Evolutionary conservation across 2,888 invertebrate species (phyloP), one percentile per base, ranked within the genome.

Genomic region (Quadroppia sp.): DNA sequence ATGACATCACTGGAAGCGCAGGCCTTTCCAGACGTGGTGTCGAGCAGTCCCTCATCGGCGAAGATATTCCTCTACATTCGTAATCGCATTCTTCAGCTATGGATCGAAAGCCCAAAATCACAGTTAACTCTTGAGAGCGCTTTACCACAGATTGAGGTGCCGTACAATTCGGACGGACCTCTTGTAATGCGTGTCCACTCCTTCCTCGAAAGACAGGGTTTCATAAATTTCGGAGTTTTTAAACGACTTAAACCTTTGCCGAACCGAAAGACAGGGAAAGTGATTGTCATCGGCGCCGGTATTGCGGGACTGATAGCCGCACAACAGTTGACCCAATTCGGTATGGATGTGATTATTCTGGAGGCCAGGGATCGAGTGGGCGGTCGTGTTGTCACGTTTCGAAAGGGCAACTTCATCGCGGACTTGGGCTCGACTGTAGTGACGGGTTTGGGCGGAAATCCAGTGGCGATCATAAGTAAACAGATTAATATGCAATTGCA

Each of bases 171-270:
- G 80, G 96, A 98, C 83, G 88, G 89, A 4, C 88, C 88, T 11
- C 83, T 98, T 28, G 88, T 95, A 1, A 87, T 88, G 81, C 87
- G 96, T 77, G 40, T 75, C 61, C 83, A 83, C 77, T 89, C 91
- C 0, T 99, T 92, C 82, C 85, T 99, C 48, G 94, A 97, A 81
- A 87, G 99, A 61, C 94, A 97, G 83, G 97, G 98, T 1, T 94
- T 92, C 80, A 95, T 99, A 77, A 99, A 99, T 84, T 98, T 94
- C 85, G 99, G 99, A 0, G 90, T 96, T 71, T 99, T 94, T 83
- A 93, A 94, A 81, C 86, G 93, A 48, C 83, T 91, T 3, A 90
- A 90, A 80, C 81, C 81, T 42, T 74, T 81, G n/a, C 82, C 83
- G 75, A 79, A 81, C 0, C 82, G 82, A 78, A 83, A 82, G 76